Evolutionary conservation across 2,797 vertebrate genomes (phyloP), one percentile per base, ranked within the genome.

Genomic region (Champsocephalus esox): DNA sequence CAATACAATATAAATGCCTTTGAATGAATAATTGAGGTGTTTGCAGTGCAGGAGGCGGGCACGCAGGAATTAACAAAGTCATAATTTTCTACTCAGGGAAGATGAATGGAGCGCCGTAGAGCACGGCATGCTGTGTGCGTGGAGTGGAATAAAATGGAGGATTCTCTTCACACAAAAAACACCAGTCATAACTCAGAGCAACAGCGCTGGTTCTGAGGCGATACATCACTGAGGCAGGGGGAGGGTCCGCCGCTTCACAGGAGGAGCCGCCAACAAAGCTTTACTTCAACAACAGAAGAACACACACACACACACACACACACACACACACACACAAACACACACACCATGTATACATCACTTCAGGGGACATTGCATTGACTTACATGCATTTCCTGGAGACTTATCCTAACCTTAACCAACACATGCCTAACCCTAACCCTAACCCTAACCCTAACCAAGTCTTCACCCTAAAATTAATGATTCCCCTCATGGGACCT

Each of bases 21-120:
- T 77, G 70, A 65, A 93, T 91, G 80, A 91, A 85, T 92, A 88
- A 92, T 91, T 61, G 82, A 90, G 70, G 77, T 84, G 81, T 88
- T 86, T 83, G 77, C 70, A 45, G 77, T 3, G 24, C 69, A 51
- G 68, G 59, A 64, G 82, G 74, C 49, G 50, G 56, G 50, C 84
- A 45, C 45, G 83, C 74, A 70, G 52, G 84, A 90, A 90, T 87
- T 90, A 88, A 89, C 90, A 44, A 66, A 89, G 79, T 83, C 80
- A 74, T 90, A 85, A 88, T 89, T 87, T 86, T 85, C 75, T 72
- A 69, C 76, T 80, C 55, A 84, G 84, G 74, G 50, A 74, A 89
- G 87, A 92, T 78, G 65, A 83, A 86, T 88, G 74, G 66, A 75
- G 73, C 77, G 85, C 88, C 49, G 43, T 4, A 6, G 75, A 80